A percentile compares a stretch with the other conserved stretches of the same genome.
These are phyloP conservation scores for Discoglossus pictus DNA, from an alignment of 2,797 vertebrate genomes.

Conservation along the genomic window DNA sequence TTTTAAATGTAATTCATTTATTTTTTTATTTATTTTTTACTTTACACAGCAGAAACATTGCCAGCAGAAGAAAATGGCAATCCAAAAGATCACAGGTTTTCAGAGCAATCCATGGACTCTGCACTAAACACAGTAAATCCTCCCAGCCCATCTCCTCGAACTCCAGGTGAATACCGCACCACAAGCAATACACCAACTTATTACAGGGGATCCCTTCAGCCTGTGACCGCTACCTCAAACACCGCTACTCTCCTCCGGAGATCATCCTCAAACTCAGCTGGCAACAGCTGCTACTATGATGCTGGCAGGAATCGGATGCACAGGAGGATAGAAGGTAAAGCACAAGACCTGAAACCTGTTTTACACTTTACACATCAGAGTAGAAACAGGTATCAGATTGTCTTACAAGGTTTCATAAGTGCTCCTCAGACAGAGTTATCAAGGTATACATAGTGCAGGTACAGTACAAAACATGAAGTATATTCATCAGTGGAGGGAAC, in stretches of 20 bases:
- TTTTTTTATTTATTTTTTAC: no score
- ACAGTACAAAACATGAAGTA: no score
- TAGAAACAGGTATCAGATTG: no score
- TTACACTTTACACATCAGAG: background rate
- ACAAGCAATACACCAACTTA: slow-evolving; percentile 67
- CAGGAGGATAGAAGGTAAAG: slow-evolving; percentile 84
- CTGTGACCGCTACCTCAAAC: slow-evolving; percentile 62
- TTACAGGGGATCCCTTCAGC: slow-evolving; percentile 64
- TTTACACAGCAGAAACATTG: slow-evolving; percentile 78
- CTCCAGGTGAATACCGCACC: slow-evolving; percentile 69
- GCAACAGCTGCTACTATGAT: slow-evolving; percentile 67
- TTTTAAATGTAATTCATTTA: no score
- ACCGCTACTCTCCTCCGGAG: slow-evolving; percentile 67
- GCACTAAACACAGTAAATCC: slow-evolving; percentile 81
- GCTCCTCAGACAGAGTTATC: no score
- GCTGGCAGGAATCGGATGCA: slow-evolving; percentile 70
- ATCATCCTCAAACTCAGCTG: slow-evolving; percentile 70
- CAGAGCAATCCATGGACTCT: slow-evolving; percentile 79
- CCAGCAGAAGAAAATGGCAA: slow-evolving; percentile 76
- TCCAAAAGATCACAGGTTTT: slow-evolving; percentile 80
- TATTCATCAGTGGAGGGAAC: no score
- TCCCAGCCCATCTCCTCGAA: slow-evolving; percentile 67
- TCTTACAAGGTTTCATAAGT: no score
- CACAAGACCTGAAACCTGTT: background rate
- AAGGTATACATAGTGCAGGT: background rate